phyloP scores from a whole-genome alignment of 2,888 invertebrate species.

The Danaus chrysippus region DNA sequence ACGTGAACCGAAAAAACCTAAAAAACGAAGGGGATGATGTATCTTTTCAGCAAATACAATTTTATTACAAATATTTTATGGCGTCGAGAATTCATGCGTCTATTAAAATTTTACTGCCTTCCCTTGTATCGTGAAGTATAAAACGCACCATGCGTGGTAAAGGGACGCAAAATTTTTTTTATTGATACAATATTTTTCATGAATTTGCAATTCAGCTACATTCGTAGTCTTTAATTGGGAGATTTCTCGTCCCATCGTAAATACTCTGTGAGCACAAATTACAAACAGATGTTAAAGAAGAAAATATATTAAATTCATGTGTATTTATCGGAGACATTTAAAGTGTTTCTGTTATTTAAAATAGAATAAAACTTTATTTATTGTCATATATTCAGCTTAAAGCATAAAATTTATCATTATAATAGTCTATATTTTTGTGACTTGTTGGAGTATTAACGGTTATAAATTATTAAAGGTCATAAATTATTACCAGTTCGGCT shows the following conservation, averaged over 20 bases:
- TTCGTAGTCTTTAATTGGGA: too few relatives aligned
- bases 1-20: slow-evolving; percentile 24
- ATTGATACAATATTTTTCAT: slow-evolving; percentile 2
- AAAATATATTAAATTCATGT: too few relatives aligned
- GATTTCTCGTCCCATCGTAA: too few relatives aligned
- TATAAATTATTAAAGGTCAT: background rate
- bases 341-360: background rate
- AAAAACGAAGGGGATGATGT: slow-evolving; percentile 17
- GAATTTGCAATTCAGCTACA: background rate
- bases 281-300: too few relatives aligned
- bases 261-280: too few relatives aligned
- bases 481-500: background rate
- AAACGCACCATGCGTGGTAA: slow-evolving; percentile 19
- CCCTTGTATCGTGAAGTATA: slow-evolving; percentile 31
- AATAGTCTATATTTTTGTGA: background rate
- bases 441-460: background rate
- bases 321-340: too few relatives aligned
- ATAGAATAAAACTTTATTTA: background rate
- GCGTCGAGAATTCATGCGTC: slow-evolving; percentile 41
- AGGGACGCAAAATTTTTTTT: background rate
- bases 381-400: background rate
- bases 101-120: slow-evolving; percentile 57
- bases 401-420: background rate
- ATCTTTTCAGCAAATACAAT: slow-evolving; percentile 47
- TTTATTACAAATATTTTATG: slow-evolving; percentile 64